Base-by-base conservation (phyloP, 2,888 invertebrate genomes). In the Gymnosoma rotundatum region DNA sequence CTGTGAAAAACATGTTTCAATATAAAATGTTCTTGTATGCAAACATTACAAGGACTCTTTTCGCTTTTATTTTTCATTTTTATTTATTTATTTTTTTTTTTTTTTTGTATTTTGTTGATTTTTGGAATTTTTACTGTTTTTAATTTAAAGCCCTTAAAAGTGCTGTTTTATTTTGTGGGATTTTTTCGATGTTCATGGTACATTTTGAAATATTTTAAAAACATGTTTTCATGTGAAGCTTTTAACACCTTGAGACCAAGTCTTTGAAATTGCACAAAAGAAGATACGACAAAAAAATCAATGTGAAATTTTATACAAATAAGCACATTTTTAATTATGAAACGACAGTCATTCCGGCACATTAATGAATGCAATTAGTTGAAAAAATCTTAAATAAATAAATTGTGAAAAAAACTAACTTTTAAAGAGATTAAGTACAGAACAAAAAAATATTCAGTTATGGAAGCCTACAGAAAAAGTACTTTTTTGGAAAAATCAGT, bases 1-100 rank as follows among this genome's bases (percentile, higher is more conserved):
- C 76, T 81, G 67, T 78, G 67, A 76, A 81, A 79, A 84, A 84
- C 84, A 84, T 84, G 84, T 84, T 84, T 82, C 75, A 76, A 76
- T 81, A 81, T 75, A 67, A 73, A 66, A 64, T 60, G 50, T n/a
- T 64, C 45, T 56, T 54, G 74, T 82, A 82, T 82, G 81, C 81
- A 81, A 81, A 82, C 81, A 36, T 76, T 76, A 72, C 81, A 82
- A 82, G 81, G 75, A 76, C 58, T 58, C 50, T 64, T 75, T 70
- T 61, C 6, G 32, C 9, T 21, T 25, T 25, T 25, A 25, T 25
- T 25, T 25, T 25, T 25, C 1, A 25, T 56, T 38, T 52, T 36
- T 16, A 50, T 16, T 45, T 25, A 14, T 21, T 56, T 9, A n/a
- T 45, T 42, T 25, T n/a, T 45, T 25, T 18, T 21, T 56, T 9